Conservation (phyloP, 2,797 vertebrate species). For the Ceyx erithaca region DNA sequence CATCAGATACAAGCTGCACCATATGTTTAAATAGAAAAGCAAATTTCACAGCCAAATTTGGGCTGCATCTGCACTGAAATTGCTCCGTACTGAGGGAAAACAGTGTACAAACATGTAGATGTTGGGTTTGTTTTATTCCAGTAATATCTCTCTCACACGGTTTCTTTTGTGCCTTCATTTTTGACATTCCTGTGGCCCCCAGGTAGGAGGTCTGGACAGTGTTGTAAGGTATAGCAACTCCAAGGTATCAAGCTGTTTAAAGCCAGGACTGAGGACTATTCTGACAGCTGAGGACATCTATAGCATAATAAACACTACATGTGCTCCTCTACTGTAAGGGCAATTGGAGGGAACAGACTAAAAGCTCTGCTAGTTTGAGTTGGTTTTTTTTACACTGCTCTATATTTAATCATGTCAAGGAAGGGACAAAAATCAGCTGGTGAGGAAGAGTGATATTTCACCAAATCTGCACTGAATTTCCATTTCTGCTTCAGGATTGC, state of each 20-base stretch:
- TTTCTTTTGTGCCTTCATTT: background rate
- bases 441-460: background rate
- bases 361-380: background rate
- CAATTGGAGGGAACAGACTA: background rate
- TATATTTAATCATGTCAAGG: background rate
- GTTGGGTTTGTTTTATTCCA: background rate
- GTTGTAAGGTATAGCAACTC: background rate
- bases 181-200: background rate
- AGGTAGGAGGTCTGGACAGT: background rate
- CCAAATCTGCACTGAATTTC: background rate
- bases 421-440: background rate
- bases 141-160: background rate
- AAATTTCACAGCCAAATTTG: background rate
- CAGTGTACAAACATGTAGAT: background rate
- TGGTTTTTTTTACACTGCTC: background rate
- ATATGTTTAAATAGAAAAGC: background rate
- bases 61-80: background rate
- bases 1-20: background rate
- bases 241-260: background rate
- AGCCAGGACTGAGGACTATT: background rate
- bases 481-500: background rate
- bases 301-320: background rate
- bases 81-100: background rate
- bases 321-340: background rate
- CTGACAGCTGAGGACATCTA: background rate